Evolutionary conservation across 2,113 vertebrate species (phyloP), one percentile per base, ranked within the genome.

Genomic region (Larimichthys crocea): DNA sequence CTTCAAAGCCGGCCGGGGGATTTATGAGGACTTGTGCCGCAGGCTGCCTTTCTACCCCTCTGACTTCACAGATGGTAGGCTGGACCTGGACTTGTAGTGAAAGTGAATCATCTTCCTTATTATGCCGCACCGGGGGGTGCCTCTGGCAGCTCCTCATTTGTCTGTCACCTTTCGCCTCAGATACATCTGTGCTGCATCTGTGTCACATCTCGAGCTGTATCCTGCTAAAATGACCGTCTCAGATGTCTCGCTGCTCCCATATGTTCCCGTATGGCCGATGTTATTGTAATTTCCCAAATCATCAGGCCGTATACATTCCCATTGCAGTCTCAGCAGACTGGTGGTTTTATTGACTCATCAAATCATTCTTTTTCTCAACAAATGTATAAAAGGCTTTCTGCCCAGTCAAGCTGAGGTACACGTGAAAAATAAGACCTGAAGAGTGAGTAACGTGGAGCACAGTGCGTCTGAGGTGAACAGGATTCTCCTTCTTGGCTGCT

Each of bases 31-130:
- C 95, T 89, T 99, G 24, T 95, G 96, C 85, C 96, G 96, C 86
- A 93, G 98, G 53, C 91, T 99, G 83, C 97, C 98, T 7, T 93
- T 97, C 90, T 99, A 99, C 85, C 93, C 96, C 0, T 95, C 98
- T 78, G 98, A 99, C 92, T 99, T 99, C 92, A 99, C 98, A 14
- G 98, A 99, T 5, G 98, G 98, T 99, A 96, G 1, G 96, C 85
- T 53, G 73, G 70, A 80, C 89, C 82, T 79, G 76, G 59, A 61
- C 75, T 75, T 29, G 76, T 75, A 31, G 48, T 73, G 77, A 87
- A 77, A 88, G 80, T 89, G 91, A 90, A 90, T 93, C 91, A 88
- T 89, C 83, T 24, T 24, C 70, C 80, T 91, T 68, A 86, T 86
- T 88, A 76, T 69, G 77, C 59, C 86, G 35, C 85, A 19, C 68